A percentile compares a stretch with the other conserved stretches of the same genome.
Conservation (phyloP, 2,888 invertebrate genomes). For the Crioceris asparagi region DNA sequence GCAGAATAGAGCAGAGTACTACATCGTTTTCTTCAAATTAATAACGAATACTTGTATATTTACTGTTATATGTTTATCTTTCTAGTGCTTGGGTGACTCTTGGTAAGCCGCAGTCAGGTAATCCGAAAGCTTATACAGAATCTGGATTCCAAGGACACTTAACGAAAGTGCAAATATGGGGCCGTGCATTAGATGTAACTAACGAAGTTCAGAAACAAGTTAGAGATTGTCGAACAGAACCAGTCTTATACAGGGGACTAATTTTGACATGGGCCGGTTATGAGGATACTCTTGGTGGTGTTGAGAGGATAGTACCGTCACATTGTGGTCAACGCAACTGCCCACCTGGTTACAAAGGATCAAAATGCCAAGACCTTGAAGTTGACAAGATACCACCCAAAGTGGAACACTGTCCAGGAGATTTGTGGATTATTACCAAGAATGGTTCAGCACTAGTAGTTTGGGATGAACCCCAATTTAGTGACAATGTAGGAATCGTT, state of each 20-base stretch:
- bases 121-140: slow-evolving; percentile 73
- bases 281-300: slow-evolving; percentile 78
- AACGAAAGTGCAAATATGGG: slow-evolving; percentile 92
- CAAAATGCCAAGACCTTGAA: slow-evolving; percentile 68
- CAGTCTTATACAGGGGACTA: slow-evolving; percentile 76
- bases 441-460: slow-evolving; percentile 83
- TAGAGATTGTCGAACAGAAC: slow-evolving; percentile 83
- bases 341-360: slow-evolving; percentile 75
- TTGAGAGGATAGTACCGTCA: slow-evolving; percentile 83
- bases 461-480: slow-evolving; percentile 88
- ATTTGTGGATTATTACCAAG: slow-evolving; percentile 87
- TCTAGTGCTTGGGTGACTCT: slow-evolving; percentile 83
- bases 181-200: slow-evolving; percentile 79
- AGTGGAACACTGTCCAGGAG: slow-evolving; percentile 85
- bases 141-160: slow-evolving; percentile 92
- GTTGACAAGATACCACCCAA: slow-evolving; percentile 57
- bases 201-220: slow-evolving; percentile 91
- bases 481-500: slow-evolving; percentile 75
- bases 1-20: neutral
- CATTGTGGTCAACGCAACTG: slow-evolving; percentile 85
- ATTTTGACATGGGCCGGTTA: slow-evolving; percentile 91
- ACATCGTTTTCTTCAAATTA: too few species aligned
- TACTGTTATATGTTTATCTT: slow-evolving; percentile 12
- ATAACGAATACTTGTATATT: too few species aligned
- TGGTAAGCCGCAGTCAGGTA: slow-evolving; percentile 77